Percentiles rank a stretch among this genome's conserved stretches.
These are phyloP conservation scores for Caenorhabditis imperialis DNA, from an alignment of 2,888 invertebrate genomes.

Conservation along the genomic window DNA sequence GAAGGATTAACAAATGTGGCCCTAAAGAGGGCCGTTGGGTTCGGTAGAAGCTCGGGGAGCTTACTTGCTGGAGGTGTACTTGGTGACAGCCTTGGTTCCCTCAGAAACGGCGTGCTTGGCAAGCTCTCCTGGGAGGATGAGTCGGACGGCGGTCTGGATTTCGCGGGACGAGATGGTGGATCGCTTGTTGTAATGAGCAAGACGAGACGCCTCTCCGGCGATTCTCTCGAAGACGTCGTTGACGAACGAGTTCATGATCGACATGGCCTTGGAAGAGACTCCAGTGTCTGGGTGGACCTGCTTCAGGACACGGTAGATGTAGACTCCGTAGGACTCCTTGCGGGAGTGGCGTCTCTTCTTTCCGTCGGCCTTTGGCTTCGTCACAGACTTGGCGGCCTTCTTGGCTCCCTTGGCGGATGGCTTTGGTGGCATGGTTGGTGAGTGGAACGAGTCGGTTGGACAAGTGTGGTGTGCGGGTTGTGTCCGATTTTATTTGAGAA, in stretches of 20 bases:
- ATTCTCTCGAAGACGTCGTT: constrained; percentile 86
- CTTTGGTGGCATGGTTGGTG: constrained; percentile 68
- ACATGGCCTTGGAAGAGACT: constrained; percentile 84
- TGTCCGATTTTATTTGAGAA: not conserved
- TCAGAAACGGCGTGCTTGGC: constrained; percentile 59
- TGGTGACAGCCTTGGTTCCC: constrained; percentile 60
- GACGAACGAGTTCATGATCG: constrained; percentile 86
- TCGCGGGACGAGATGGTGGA: constrained; percentile 84
- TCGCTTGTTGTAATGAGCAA: constrained; percentile 83
- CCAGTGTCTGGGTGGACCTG: constrained; percentile 83
- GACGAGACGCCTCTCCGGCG: constrained; percentile 81
- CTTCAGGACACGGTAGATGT: constrained; percentile 83
- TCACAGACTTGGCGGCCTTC: constrained; percentile 73
- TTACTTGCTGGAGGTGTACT: constrained; percentile 57
- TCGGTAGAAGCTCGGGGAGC: constrained; percentile 43
- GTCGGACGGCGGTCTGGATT: constrained; percentile 81
- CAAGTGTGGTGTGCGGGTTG: constrained; percentile 10
- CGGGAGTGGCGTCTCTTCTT: constrained; percentile 76
- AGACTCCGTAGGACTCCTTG: constrained; percentile 78
- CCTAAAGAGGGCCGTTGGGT: constrained; percentile 74
- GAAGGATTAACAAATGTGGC: no score
- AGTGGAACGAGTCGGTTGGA: constrained; percentile 16
- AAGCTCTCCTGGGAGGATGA: constrained; percentile 61
- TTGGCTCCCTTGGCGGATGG: constrained; percentile 76
- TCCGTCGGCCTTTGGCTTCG: constrained; percentile 62